Conservation (phyloP, 2,113 vertebrate genomes). For the Speoplatyrhinus poulsoni region DNA sequence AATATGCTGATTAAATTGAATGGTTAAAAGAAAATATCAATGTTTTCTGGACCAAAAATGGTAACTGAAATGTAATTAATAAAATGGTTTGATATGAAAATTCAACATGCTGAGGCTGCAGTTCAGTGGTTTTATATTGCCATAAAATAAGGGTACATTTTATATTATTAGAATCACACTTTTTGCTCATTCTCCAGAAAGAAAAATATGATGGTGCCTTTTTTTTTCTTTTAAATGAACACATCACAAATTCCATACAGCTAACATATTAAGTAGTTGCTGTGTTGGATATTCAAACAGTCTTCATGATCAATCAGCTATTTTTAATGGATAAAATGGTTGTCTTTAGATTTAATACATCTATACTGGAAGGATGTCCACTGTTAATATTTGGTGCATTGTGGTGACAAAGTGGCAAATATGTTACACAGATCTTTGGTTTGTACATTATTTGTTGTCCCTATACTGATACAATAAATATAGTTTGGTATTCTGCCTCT, state of each 20-base stretch:
- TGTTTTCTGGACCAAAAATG: constrained; percentile 64
- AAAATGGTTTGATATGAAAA: constrained; percentile 25
- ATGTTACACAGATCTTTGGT: constrained; percentile 25
- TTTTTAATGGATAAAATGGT: neutral
- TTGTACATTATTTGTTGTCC: constrained; percentile 69
- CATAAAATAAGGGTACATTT: constrained; percentile 1
- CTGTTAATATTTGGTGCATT: constrained; percentile 14
- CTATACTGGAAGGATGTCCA: neutral
- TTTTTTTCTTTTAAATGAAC: neutral
- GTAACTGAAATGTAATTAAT: constrained; percentile 32
- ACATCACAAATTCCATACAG: constrained; percentile 16
- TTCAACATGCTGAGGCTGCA: constrained; percentile 16
- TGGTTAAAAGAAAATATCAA: constrained; percentile 41
- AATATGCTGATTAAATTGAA: constrained; percentile 30
- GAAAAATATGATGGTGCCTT: neutral
- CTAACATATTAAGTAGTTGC: constrained; percentile 25
- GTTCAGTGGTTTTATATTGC: constrained; percentile 17
- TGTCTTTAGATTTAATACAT: neutral
- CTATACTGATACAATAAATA: constrained; percentile 80
- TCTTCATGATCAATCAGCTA: constrained; percentile 7
- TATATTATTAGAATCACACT: constrained; percentile 4
- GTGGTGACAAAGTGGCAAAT: constrained; percentile 18
- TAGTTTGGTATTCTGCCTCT: constrained; percentile 73
- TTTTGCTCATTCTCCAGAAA: neutral
- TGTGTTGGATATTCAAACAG: constrained; percentile 37